Conservation (phyloP, 2,888 invertebrate genomes). For the Diabrotica balteata region DNA sequence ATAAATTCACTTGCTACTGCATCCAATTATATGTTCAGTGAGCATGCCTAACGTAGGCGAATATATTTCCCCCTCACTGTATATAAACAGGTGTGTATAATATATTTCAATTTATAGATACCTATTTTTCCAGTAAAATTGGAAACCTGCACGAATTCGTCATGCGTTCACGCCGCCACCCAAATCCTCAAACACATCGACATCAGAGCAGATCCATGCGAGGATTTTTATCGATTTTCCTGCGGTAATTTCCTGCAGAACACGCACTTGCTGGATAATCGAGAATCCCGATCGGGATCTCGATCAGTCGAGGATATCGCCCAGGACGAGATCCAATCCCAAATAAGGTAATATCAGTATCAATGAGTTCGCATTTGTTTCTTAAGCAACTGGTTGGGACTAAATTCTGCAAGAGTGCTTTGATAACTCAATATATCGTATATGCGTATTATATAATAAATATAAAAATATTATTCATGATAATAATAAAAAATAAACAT, state of each 20-base stretch:
- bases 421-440: no score
- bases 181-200: slow-evolving; percentile 73
- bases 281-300: slow-evolving; percentile 23
- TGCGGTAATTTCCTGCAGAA: slow-evolving; percentile 75
- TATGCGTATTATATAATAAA: no score
- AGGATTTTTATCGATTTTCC: slow-evolving; percentile 79
- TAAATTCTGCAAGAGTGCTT: background rate
- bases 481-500: no score
- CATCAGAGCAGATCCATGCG: slow-evolving; percentile 72
- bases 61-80: no score
- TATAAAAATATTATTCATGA: no score
- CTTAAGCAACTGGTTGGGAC: slow-evolving; percentile 8
- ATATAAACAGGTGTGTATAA: no score
- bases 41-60: no score
- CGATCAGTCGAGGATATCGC: slow-evolving; percentile 42
- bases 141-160: slow-evolving; percentile 45
- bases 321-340: slow-evolving; percentile 46
- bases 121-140: slow-evolving; percentile 36
- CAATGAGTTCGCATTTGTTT: slow-evolving; percentile 3
- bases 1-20: no score
- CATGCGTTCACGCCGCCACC: slow-evolving; percentile 63
- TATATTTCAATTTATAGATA: no score
- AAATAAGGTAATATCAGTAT: slow-evolving; percentile 38
- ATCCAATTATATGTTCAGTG: no score
- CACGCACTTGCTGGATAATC: slow-evolving; percentile 70